Conservation (phyloP, 2,888 invertebrate species). For the Papilio elwesi region DNA sequence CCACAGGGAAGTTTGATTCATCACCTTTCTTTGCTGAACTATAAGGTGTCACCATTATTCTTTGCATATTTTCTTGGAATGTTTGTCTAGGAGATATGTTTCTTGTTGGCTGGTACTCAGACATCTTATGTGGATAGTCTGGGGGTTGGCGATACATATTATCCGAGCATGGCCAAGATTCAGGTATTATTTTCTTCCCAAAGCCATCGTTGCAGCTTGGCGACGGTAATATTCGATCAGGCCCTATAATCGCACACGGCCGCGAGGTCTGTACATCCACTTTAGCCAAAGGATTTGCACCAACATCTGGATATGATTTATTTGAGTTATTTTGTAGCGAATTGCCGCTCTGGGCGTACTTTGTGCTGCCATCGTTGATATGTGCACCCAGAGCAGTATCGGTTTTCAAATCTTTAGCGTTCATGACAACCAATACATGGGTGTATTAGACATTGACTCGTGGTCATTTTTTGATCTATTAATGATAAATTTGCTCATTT, state of each 20-base stretch:
- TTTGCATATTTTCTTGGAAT: constrained; percentile 82
- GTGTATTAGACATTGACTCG: constrained; percentile 55
- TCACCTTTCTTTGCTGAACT: constrained; percentile 67
- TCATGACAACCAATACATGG: constrained; percentile 67
- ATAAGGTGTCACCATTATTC: constrained; percentile 77
- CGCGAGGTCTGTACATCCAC: constrained; percentile 69
- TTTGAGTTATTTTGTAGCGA: constrained; percentile 65
- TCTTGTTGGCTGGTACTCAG: constrained; percentile 67
- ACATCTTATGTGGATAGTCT: constrained; percentile 69
- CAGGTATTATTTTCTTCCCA: constrained; percentile 64
- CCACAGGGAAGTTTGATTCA: constrained; percentile 56
- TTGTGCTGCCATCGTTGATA: constrained; percentile 70
- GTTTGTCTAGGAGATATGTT: constrained; percentile 83
- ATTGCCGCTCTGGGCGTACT: constrained; percentile 65
- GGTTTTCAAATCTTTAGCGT: constrained; percentile 76
- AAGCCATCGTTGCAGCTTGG: constrained; percentile 60
- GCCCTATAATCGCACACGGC: constrained; percentile 81
- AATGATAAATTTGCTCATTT: constrained; percentile 21
- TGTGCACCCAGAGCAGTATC: constrained; percentile 68
- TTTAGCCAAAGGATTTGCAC: constrained; percentile 71
- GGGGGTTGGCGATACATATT: constrained; percentile 66
- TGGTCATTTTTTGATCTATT: constrained; percentile 62
- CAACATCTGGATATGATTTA: constrained; percentile 72
- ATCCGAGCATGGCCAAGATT: constrained; percentile 68
- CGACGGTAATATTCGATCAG: constrained; percentile 73